These are phyloP conservation scores for Deilephila elpenor DNA, from an alignment of 2,888 invertebrate species.

Conservation along the genomic window DNA sequence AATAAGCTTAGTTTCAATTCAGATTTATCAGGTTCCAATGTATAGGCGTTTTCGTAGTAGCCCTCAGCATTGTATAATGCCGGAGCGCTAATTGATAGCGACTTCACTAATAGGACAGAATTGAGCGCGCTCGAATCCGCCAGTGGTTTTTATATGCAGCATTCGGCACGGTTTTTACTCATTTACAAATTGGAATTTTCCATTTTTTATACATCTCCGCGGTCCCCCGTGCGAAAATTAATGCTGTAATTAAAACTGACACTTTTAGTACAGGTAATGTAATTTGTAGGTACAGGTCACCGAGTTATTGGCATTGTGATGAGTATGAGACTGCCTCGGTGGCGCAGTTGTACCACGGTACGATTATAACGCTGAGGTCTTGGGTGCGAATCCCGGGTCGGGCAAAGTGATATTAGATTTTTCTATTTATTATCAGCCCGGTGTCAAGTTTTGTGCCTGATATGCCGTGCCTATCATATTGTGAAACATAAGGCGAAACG, in stretches of 20 bases:
- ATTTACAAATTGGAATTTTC: constrained; percentile 23
- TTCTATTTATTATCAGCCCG: too few species aligned
- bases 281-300: too few species aligned
- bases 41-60: constrained; percentile 8
- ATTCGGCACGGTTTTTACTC: constrained; percentile 11
- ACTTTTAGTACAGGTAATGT: background rate
- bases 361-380: too few species aligned
- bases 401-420: too few species aligned
- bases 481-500: too few species aligned
- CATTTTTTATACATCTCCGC: constrained; percentile 1
- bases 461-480: too few species aligned
- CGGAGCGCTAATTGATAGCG: constrained; percentile 16
- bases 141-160: constrained; percentile 21
- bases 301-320: too few species aligned
- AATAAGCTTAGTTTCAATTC: background rate
- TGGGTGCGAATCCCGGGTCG: too few species aligned
- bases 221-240: background rate
- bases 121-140: background rate
- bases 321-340: too few species aligned
- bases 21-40: too few species aligned
- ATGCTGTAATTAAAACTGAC: background rate
- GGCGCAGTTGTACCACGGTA: too few species aligned
- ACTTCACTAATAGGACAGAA: constrained; percentile 19
- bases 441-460: too few species aligned
- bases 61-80: background rate